Base-by-base conservation (phyloP, 2,113 vertebrate species). In the Ploceus nigricollis region DNA sequence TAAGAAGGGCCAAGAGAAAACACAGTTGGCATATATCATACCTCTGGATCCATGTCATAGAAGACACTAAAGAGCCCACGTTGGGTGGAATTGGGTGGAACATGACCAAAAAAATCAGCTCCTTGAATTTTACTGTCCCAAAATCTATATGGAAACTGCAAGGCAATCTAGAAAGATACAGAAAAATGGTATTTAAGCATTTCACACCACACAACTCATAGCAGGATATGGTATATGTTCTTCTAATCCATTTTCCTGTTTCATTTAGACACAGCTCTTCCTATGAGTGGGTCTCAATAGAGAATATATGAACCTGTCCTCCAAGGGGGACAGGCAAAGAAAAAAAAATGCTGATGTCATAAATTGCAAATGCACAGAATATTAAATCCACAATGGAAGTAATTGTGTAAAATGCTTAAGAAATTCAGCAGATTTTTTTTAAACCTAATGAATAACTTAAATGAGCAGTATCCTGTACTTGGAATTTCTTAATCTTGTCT, bases 61-160 rank as follows among this genome's bases (percentile, higher is more conserved):
- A 99, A 99, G 64, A 99, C 99, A 47, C 98, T 98, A 54, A 99
- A 99, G 89, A 99, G 98, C 31, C 99, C 99, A 89, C 98, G 98
- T 60, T 98, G 98, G 95, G 98, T 98, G 57, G 98, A 98, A 92
- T 94, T 94, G 48, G 99, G 98, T 23, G 99, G 98, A 77, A 99
- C 97, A 11, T 99, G 99, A 56, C 99, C 99, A 80, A 99, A 99
- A 96, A 99, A 99, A 96, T 99, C 99, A 12, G 99, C 99, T 58
- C 99, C 99, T 97, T 99, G 98, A 96, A 99, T 99, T 97, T 99
- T 99, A 84, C 94, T 97, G 96, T 99, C 99, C 99, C 99, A 99
- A 96, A 99, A 99, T 95, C 99, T 98, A 33, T 98, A 98, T 5
- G 99, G 99, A 97, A 99, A 99, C 96, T 99, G 98, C 95, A 99